Base-by-base conservation (phyloP, 23 tunicate species). In the Oikopleura dioica region DNA sequence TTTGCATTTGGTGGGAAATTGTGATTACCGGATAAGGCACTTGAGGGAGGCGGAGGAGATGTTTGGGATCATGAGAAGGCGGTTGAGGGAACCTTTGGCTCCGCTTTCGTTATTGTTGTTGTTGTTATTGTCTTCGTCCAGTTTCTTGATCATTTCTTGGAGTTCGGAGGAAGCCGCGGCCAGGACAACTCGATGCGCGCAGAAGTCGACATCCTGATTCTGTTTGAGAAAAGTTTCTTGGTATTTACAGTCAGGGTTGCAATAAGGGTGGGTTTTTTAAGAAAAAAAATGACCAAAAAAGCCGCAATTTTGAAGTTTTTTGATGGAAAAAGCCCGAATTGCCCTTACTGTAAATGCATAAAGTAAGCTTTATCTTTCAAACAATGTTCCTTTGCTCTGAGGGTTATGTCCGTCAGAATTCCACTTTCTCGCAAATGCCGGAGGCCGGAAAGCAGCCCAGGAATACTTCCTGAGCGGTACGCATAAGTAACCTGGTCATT, bases 361-460 rank as follows among this genome's bases (percentile, higher is more conserved):
- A 44, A 44, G 55, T 44, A 44, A 44, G 55, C 16, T 44, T 44
- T 9, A 44, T 44, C 55, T 44, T 23, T 23, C 16, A 63, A 63
- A 63, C 26, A 23, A 12, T 23, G 2, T 31, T 63, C 72, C 33
- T 63, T 63, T 63, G 72, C 72, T 31, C 72, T 63, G 4, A 63
- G 72, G 33, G 72, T 63, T 23, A 63, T 63, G 33, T 63, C 72
- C 30, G 72, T 63, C 4, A 63, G 26, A 2, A 28, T 63, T 5
- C 30, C 29, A 63, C 26, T 63, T 63, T 63, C 72, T 24, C 72
- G 72, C 16, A 63, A 31, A 28, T 63, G 72, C 30, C 72, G 72
- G 2, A 63, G 72, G 2, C 72, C 72, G 33, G 72, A 63, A 24
- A 63, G 72, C 33, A 63, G 26, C 2, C 72, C 72, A 31, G 72